A percentile compares a stretch with the other conserved stretches of the same genome.
These are phyloP conservation scores for Cololabis saira DNA, from an alignment of 2,113 vertebrate species.

Conservation along the genomic window DNA sequence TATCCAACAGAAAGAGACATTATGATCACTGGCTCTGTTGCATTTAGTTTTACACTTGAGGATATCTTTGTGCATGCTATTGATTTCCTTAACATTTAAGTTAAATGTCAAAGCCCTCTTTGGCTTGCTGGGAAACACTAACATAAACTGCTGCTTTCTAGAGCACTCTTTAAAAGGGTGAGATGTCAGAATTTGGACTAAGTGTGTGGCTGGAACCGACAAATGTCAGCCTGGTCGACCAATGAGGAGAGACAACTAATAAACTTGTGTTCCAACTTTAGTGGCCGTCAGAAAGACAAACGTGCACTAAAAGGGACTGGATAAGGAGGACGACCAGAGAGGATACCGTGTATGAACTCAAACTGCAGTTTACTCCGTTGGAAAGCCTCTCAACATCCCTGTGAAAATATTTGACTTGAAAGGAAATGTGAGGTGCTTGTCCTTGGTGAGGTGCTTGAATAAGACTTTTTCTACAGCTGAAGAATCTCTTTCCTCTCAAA, in stretches of 20 bases:
- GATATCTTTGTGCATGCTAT: not conserved
- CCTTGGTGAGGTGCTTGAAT: conserved; percentile 21
- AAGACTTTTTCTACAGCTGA: conserved; percentile 17
- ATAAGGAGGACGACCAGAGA: no score
- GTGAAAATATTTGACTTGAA: not conserved
- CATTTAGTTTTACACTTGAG: not conserved
- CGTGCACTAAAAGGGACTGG: no score
- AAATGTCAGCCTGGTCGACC: no score
- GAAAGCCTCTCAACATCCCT: no score
- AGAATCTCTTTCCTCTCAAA: conserved; percentile 19
- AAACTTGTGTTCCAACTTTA: no score
- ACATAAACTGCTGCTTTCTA: not conserved
- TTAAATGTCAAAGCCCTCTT: not conserved
- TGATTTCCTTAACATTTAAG: not conserved
- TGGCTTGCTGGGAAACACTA: not conserved
- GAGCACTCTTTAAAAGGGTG: not conserved
- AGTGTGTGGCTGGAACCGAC: no score
- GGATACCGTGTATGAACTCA: no score
- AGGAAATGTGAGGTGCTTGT: not conserved
- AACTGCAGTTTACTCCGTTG: no score
- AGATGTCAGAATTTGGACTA: no score
- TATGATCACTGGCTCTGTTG: not conserved
- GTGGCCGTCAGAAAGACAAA: no score
- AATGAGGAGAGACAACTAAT: no score
- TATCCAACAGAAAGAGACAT: no score